These are phyloP conservation scores for Apodemia hepburni DNA, from an alignment of 2,888 invertebrate species.

Conservation along the genomic window DNA sequence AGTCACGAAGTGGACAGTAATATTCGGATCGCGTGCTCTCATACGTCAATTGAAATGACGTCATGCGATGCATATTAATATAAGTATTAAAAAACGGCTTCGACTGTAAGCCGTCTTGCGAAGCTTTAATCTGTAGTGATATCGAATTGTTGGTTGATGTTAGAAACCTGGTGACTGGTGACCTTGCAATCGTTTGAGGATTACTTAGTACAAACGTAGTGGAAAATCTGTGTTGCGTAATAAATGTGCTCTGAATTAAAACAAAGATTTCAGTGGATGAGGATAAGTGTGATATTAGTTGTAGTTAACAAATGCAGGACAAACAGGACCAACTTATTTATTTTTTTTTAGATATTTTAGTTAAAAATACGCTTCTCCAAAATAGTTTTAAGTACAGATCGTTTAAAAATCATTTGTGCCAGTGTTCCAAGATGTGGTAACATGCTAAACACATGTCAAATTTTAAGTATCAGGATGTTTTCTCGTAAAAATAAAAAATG, in stretches of 20 bases:
- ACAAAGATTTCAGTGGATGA: constrained; percentile 30
- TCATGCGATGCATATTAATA: constrained; percentile 70
- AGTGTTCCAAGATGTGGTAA: background rate
- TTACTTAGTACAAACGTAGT: constrained; percentile 35
- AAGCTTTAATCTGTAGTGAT: constrained; percentile 71
- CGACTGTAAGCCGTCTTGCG: constrained; percentile 53
- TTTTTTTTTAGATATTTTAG: constrained; percentile 25
- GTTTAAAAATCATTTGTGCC: background rate
- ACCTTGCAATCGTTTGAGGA: constrained; percentile 36
- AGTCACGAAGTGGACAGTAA: constrained; percentile 38
- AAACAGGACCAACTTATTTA: constrained; percentile 24
- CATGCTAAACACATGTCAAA: background rate
- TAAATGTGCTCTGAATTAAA: constrained; percentile 38
- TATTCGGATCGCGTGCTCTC: constrained; percentile 66
- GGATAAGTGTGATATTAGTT: constrained; percentile 63
- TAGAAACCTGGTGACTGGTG: constrained; percentile 46
- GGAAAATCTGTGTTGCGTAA: constrained; percentile 40
- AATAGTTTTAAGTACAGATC: constrained; percentile 28
- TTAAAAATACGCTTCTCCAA: constrained; percentile 35
- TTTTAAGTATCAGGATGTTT: background rate
- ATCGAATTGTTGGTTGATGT: constrained; percentile 44
- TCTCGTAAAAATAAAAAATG: background rate
- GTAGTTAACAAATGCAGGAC: constrained; percentile 19
- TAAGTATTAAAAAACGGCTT: constrained; percentile 54
- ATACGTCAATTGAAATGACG: constrained; percentile 74